Evolutionary conservation across 2,113 vertebrate genomes (phyloP).

Genomic region (Dipodomys merriami): DNA sequence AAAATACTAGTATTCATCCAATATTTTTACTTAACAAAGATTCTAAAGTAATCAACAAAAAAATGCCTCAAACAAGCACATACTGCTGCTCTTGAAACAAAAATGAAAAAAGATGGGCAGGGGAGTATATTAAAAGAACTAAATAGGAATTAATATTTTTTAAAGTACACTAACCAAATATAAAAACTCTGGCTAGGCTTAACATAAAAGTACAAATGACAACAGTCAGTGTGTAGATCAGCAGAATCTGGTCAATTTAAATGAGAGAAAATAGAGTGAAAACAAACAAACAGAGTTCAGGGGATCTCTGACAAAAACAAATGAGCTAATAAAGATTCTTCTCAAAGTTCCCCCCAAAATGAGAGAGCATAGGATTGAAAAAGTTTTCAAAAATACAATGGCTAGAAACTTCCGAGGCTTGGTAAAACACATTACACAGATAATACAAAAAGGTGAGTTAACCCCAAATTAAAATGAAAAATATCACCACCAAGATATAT

Average conservation of each 20-base stretch:
- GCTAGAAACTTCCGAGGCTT: slow-evolving; percentile 21
- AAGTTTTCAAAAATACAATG: slow-evolving; percentile 23
- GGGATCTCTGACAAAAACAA: neutral
- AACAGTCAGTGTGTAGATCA: neutral
- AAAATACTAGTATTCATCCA: neutral
- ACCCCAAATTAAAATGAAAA: slow-evolving; percentile 40
- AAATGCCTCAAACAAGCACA: slow-evolving; percentile 46
- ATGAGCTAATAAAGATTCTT: neutral
- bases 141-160: neutral
- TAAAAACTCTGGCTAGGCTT: slow-evolving; percentile 50
- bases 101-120: neutral
- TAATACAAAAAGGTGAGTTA: slow-evolving; percentile 20
- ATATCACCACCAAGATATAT: slow-evolving; percentile 29
- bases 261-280: neutral
- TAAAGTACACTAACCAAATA: slow-evolving; percentile 35
- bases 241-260: neutral
- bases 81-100: slow-evolving; percentile 41
- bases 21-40: slow-evolving; percentile 15
- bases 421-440: slow-evolving; percentile 3
- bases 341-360: neutral
- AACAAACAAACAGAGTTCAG: neutral
- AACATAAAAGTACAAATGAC: slow-evolving; percentile 30
- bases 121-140: slow-evolving; percentile 28
- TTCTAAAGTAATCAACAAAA: slow-evolving; percentile 37
- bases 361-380: neutral